These are phyloP conservation scores for Heliothis virescens DNA, from an alignment of 1,140 invertebrate genomes.

Conservation along the genomic window DNA sequence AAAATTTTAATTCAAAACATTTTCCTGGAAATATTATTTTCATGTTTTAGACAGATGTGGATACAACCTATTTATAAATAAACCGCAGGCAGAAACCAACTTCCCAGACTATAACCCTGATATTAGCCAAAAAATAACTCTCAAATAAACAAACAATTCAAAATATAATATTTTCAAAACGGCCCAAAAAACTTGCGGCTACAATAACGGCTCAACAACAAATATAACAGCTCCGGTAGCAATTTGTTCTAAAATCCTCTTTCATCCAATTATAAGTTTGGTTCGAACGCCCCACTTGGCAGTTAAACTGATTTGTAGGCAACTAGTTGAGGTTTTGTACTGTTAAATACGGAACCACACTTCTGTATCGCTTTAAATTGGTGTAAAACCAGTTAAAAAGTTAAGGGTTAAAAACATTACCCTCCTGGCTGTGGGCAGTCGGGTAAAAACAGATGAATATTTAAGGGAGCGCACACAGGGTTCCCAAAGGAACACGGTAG, in stretches of 20 bases:
- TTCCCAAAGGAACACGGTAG: too few species aligned
- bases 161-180: neutral
- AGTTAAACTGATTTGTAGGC: constrained; percentile 35
- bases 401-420: neutral
- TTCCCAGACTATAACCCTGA: too few species aligned
- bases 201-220: neutral
- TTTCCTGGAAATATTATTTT: too few species aligned
- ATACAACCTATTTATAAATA: too few species aligned
- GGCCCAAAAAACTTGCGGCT: neutral
- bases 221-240: neutral
- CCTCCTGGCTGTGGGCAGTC: too few species aligned
- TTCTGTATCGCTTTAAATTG: neutral
- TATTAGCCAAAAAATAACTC: neutral
- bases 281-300: constrained; percentile 2
- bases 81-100: too few species aligned
- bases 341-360: constrained; percentile 25
- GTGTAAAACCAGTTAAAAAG: neutral
- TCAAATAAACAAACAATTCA: too few species aligned
- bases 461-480: too few species aligned
- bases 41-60: too few species aligned
- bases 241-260: constrained; percentile 39
- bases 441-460: too few species aligned
- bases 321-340: constrained; percentile 21
- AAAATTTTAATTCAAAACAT: too few species aligned
- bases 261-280: constrained; percentile 42